These are phyloP conservation scores for Condylostylus longicornis DNA, from an alignment of 1,140 invertebrate genomes.

Conservation along the genomic window DNA sequence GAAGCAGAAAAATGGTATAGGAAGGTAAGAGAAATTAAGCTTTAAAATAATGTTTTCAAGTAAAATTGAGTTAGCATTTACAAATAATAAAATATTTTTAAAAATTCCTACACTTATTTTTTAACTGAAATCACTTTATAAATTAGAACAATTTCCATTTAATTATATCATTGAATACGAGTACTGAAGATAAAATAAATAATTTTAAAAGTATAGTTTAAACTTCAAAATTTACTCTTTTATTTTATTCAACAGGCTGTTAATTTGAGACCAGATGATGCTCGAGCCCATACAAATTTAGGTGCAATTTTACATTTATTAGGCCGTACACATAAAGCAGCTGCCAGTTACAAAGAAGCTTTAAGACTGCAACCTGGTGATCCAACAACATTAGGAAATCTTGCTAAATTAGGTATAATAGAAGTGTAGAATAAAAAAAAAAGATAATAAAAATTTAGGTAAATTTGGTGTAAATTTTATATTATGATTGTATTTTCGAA, in stretches of 20 bases:
- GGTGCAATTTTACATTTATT: constrained; percentile 87
- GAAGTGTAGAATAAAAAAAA: too few species aligned
- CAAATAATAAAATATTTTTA: too few species aligned
- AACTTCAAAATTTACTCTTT: not conserved
- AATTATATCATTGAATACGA: too few species aligned
- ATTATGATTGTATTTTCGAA: too few species aligned
- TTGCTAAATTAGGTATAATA: constrained; percentile 54
- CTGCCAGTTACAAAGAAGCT: constrained; percentile 65
- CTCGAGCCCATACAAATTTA: constrained; percentile 79
- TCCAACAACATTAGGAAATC: constrained; percentile 70
- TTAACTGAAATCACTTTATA: not conserved
- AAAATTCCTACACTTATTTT: not conserved
- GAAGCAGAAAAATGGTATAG: constrained; percentile 76
- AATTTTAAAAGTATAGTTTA: not conserved
- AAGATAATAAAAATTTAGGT: too few species aligned
- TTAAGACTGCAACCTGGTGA: constrained; percentile 71
- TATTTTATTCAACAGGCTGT: constrained; percentile 18
- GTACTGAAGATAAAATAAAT: too few species aligned
- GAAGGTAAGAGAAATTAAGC: constrained; percentile 38
- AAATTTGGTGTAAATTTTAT: too few species aligned
- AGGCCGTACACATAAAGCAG: constrained; percentile 74
- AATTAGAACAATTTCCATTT: too few species aligned
- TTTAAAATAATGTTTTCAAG: not conserved
- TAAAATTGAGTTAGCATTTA: too few species aligned
- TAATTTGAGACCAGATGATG: constrained; percentile 38